A percentile compares a stretch with the other conserved stretches of the same genome.
Conservation (phyloP, 2,888 invertebrate species). For the Trichogramma evanescens region DNA sequence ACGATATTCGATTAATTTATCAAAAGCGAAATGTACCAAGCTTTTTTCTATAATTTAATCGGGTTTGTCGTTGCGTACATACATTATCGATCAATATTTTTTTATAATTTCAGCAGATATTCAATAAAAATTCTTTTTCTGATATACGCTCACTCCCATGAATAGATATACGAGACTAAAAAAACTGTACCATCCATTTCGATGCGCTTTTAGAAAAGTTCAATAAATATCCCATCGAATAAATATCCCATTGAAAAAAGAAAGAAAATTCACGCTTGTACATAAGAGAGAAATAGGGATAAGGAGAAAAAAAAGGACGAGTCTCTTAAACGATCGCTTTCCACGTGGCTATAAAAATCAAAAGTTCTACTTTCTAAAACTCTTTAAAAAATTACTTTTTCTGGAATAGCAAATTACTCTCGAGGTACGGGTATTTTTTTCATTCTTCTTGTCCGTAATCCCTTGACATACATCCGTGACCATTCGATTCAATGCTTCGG, state of each 20-base stretch:
- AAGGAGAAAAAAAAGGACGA: neutral
- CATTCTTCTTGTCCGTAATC: no score
- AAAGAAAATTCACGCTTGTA: neutral
- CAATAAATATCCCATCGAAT: constrained; percentile 11
- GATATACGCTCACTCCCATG: no score
- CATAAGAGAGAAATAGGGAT: neutral
- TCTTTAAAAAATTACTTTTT: constrained; percentile 8
- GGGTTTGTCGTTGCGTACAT: no score
- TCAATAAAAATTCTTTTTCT: no score
- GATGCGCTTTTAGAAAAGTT: constrained; percentile 9
- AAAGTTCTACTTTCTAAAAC: constrained; percentile 7
- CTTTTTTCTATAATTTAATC: no score
- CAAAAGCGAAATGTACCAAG: no score
- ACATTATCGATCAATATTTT: no score
- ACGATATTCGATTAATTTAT: no score
- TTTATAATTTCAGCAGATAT: no score
- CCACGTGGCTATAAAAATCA: constrained; percentile 9
- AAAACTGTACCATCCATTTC: neutral
- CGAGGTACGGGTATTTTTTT: no score
- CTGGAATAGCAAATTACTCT: constrained; percentile 4
- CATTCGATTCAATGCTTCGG: no score
- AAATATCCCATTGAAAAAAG: neutral
- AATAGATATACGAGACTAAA: neutral
- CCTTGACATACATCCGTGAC: no score
- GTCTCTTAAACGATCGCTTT: neutral